Percentiles rank a stretch among this genome's conserved stretches.
Evolutionary conservation across 1,140 invertebrate genomes (phyloP).

Genomic region (Drosophila serrata): DNA sequence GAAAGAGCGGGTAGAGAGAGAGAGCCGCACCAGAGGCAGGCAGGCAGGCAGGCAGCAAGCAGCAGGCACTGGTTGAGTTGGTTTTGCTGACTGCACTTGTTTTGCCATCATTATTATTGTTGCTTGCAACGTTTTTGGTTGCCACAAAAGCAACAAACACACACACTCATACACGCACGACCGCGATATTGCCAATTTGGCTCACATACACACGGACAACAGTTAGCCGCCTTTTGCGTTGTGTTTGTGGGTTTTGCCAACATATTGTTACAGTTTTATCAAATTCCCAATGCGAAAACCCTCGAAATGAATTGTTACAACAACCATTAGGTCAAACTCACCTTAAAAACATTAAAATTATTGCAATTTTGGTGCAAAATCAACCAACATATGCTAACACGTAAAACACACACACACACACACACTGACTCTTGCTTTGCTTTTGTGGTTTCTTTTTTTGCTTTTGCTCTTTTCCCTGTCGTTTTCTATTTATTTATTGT

Average conservation of each 20-base stretch:
- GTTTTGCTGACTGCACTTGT: slow-evolving; percentile 71
- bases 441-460: slow-evolving; percentile 1
- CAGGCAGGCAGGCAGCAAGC: slow-evolving; percentile 17
- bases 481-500: slow-evolving; percentile 34
- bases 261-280: slow-evolving; percentile 52
- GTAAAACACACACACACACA: slow-evolving; percentile 10
- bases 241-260: slow-evolving; percentile 38
- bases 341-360: slow-evolving; percentile 4
- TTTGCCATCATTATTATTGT: slow-evolving; percentile 57
- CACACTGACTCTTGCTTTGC: slow-evolving; percentile 1
- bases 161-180: slow-evolving; percentile 6
- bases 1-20: not conserved
- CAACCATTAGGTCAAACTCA: not conserved
- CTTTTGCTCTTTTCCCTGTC: not conserved
- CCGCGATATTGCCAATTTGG: slow-evolving; percentile 57
- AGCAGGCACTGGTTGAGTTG: slow-evolving; percentile 66
- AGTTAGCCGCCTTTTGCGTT: slow-evolving; percentile 38
- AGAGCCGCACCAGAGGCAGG: slow-evolving; percentile 25
- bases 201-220: slow-evolving; percentile 40
- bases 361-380: slow-evolving; percentile 9
- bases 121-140: slow-evolving; percentile 64
- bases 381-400: slow-evolving; percentile 48
- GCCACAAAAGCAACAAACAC: slow-evolving; percentile 45
- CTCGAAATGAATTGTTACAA: slow-evolving; percentile 1
- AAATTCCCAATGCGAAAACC: slow-evolving; percentile 24